Conservation (phyloP, 2,797 vertebrate species). For the Coreius guichenoti region DNA sequence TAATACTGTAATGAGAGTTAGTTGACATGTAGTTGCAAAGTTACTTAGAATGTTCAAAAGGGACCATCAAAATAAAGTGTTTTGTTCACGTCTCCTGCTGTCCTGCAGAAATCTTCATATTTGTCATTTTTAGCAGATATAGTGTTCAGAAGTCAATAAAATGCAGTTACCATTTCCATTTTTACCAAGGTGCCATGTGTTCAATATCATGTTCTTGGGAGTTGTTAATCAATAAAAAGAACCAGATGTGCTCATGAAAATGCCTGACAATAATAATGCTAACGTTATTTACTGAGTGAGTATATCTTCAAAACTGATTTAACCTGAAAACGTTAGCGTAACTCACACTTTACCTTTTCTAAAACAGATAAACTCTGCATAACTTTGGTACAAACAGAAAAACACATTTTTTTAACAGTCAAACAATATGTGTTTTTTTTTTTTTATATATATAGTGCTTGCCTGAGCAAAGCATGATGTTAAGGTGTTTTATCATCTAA, state of each 20-base stretch:
- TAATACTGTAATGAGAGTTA: no score
- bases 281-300: background rate
- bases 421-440: background rate
- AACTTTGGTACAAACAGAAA: background rate
- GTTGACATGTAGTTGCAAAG: no score
- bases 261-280: background rate
- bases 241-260: conserved; percentile 3
- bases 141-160: background rate
- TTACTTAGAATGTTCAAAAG: no score
- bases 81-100: background rate
- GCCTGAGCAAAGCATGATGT: background rate
- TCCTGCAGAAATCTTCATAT: background rate
- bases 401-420: background rate
- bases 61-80: no score
- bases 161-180: background rate
- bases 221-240: background rate
- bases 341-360: background rate
- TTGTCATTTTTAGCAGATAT: background rate
- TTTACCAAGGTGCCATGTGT: background rate
- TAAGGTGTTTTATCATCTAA: background rate
- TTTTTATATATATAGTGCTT: no score
- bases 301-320: background rate
- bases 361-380: background rate
- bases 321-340: background rate
- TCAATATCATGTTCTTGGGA: background rate